Evolutionary conservation across 2,888 invertebrate species (phyloP).

Genomic region (Carabus problematicus): DNA sequence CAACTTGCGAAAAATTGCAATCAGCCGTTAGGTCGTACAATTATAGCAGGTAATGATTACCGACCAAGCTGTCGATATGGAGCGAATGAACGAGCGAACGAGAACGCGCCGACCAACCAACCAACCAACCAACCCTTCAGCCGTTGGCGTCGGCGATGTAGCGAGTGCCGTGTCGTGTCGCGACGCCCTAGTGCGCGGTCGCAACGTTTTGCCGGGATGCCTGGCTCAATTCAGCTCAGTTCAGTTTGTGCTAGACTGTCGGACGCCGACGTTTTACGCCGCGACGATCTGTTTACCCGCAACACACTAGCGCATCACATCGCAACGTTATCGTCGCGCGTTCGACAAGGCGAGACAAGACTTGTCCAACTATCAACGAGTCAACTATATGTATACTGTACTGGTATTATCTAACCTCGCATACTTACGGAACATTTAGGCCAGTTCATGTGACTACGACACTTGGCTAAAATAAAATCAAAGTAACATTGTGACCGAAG

Average conservation of each 20-base stretch:
- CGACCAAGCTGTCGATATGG: conserved; percentile 28
- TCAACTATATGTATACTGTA: too few relatives aligned
- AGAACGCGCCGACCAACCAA: conserved; percentile 1
- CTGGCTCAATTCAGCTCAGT: conserved; percentile 43
- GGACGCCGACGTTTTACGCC: conserved; percentile 19
- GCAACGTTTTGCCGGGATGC: conserved; percentile 42
- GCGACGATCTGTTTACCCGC: conserved; percentile 25
- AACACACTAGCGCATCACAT: conserved; percentile 2
- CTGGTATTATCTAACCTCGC: too few relatives aligned
- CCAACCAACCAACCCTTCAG: neutral
- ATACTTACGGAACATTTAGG: too few relatives aligned
- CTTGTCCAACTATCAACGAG: too few relatives aligned
- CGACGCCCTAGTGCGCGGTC: conserved; percentile 31
- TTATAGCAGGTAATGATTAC: conserved; percentile 39
- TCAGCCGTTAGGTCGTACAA: conserved; percentile 35
- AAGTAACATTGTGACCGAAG: too few relatives aligned
- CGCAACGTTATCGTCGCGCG: too few relatives aligned
- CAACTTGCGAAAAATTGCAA: conserved; percentile 42
- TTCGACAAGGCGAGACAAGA: too few relatives aligned
- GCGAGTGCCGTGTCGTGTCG: conserved; percentile 13
- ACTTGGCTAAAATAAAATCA: too few relatives aligned
- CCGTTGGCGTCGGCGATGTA: conserved; percentile 14
- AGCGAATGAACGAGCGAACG: neutral
- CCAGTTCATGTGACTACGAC: too few relatives aligned
- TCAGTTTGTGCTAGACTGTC: conserved; percentile 36